Conservation (phyloP, 2,888 invertebrate species). For the Synergus gifuensis region DNA sequence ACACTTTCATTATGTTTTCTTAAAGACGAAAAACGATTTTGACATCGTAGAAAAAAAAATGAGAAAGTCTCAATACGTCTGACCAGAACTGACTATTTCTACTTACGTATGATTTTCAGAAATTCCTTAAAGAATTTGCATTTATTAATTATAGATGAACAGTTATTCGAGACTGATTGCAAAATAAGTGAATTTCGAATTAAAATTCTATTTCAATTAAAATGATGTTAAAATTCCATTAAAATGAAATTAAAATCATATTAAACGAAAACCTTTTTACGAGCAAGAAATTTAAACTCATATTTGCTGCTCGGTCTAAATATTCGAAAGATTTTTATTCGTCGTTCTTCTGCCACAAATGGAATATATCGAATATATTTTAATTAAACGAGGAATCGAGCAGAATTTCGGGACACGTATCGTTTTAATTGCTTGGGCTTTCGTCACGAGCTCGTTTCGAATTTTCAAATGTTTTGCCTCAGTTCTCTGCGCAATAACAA, state of each 20-base stretch:
- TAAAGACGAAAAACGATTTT: background rate
- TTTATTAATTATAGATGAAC: background rate
- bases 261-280: background rate
- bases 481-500: slow-evolving; percentile 49
- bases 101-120: background rate
- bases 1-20: slow-evolving; percentile 50
- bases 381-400: slow-evolving; percentile 50
- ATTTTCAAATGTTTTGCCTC: slow-evolving; percentile 50
- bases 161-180: background rate
- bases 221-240: background rate
- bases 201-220: background rate
- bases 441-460: slow-evolving; percentile 51
- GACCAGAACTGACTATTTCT: background rate
- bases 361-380: slow-evolving; percentile 49
- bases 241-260: background rate
- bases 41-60: background rate
- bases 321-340: slow-evolving; percentile 14
- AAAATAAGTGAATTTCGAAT: background rate
- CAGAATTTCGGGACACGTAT: slow-evolving; percentile 53
- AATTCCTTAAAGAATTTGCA: background rate
- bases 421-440: slow-evolving; percentile 54
- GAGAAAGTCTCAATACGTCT: background rate
- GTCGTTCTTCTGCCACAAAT: background rate
- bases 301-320: background rate
- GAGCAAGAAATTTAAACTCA: background rate